Evolutionary conservation across 2,888 invertebrate genomes (phyloP), one percentile per base, ranked within the genome.

Genomic region (Ophion costatus): DNA sequence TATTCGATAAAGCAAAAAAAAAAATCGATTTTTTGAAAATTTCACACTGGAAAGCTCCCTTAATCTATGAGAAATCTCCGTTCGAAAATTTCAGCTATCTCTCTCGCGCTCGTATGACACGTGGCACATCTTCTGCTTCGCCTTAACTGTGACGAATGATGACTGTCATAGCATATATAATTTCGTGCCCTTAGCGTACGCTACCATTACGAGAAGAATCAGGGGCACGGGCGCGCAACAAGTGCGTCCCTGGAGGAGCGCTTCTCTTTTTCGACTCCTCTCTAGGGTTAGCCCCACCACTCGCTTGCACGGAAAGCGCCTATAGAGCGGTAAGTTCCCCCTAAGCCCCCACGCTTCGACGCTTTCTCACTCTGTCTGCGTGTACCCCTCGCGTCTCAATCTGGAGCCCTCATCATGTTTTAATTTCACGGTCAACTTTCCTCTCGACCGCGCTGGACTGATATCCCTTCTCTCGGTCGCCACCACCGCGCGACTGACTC

Each of bases 351-450:
- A 22, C 80, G 56, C 80, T 80, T 57, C 75, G 66, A 29, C 77
- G 66, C 80, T 84, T 71, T 82, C 88, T 86, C 86, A 85, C 88
- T 88, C 85, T 56, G 87, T 86, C 74, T 87, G 86, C 17, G 51
- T 51, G 38, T 89, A 86, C 86, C 87, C 87, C 89, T 88, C 88
- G 90, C 89, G 89, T 92, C 92, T 91, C 90, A 91, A 92, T 91
- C 91, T 89, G 84, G 89, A 89, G 88, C 89, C 88, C 90, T 91
- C 91, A 89, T 91, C 91, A 90, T 91, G 91, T 91, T 92, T 92
- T 91, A 91, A 92, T 92, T 92, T 92, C 92, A 92, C 91, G 92
- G 92, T 90, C 89, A 87, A 88, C 88, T 88, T 88, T 89, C 88
- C 87, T 88, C 87, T 87, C 86, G 80, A 63, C 80, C 69, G 84